These are phyloP conservation scores for Opisthograptis luteolata DNA, from an alignment of 2,888 invertebrate species.

Conservation along the genomic window DNA sequence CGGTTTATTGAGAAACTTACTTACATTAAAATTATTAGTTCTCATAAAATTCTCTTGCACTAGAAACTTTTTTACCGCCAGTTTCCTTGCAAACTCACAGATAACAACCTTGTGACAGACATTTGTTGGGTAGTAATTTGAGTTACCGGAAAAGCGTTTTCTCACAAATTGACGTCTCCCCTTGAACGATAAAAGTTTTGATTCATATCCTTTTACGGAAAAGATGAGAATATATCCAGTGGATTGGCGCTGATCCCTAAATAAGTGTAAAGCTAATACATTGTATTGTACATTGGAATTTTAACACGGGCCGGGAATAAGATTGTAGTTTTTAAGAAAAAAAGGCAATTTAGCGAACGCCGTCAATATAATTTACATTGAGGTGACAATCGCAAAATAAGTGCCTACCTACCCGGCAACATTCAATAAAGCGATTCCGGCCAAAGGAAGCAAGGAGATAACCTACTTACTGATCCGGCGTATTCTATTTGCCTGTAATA, in stretches of 20 bases:
- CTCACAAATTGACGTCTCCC: slow-evolving; percentile 73
- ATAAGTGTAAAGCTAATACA: no score
- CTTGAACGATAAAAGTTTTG: slow-evolving; percentile 69
- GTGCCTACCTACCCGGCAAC: slow-evolving; percentile 56
- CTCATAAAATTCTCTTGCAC: slow-evolving; percentile 32
- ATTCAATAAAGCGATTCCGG: slow-evolving; percentile 79
- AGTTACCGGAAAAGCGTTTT: slow-evolving; percentile 60
- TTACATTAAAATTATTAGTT: slow-evolving; percentile 38
- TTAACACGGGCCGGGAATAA: no score
- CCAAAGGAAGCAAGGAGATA: slow-evolving; percentile 81
- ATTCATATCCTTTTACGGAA: slow-evolving; percentile 57
- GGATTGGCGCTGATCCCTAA: slow-evolving; percentile 5
- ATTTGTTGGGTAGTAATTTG: slow-evolving; percentile 74
- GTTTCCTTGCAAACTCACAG: slow-evolving; percentile 63
- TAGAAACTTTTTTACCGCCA: slow-evolving; percentile 49
- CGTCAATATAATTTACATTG: slow-evolving; percentile 34
- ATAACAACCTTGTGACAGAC: slow-evolving; percentile 67
- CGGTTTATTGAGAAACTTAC: slow-evolving; percentile 25
- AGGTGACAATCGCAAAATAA: slow-evolving; percentile 55
- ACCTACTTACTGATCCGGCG: slow-evolving; percentile 83
- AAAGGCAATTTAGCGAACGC: no score
- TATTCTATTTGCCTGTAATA: slow-evolving; percentile 85
- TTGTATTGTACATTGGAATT: no score
- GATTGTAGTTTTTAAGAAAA: no score
- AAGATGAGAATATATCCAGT: slow-evolving; percentile 27